These are phyloP conservation scores for Bujurquina vittata DNA, from an alignment of 2,113 vertebrate genomes.

Conservation along the genomic window DNA sequence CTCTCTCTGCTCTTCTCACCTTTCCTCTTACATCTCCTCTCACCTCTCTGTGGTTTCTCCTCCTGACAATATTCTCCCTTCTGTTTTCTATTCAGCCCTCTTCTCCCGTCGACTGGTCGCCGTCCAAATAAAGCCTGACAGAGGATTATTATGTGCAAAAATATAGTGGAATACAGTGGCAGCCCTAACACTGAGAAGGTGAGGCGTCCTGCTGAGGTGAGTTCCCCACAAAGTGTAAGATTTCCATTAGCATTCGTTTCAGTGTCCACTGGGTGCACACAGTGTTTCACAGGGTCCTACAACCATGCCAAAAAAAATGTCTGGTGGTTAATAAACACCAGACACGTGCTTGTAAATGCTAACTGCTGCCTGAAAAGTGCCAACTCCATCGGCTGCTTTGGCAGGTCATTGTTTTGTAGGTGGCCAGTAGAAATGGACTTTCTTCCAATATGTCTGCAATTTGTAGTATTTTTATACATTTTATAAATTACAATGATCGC, in stretches of 20 bases:
- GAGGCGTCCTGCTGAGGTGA: constrained; percentile 33
- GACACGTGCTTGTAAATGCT: constrained; percentile 67
- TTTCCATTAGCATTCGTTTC: constrained; percentile 47
- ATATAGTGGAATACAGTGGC: constrained; percentile 34
- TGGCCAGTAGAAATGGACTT: constrained; percentile 4
- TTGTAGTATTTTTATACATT: background rate
- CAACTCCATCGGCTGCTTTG: constrained; percentile 36
- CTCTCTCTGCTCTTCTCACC: constrained; percentile 45
- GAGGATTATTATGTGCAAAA: constrained; percentile 36
- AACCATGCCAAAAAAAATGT: constrained; percentile 68
- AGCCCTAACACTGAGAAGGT: constrained; percentile 24
- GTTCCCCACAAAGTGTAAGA: constrained; percentile 25
- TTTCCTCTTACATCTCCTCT: constrained; percentile 43
- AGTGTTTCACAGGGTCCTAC: constrained; percentile 38
- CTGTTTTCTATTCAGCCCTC: background rate
- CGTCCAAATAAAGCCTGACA: constrained; percentile 40
- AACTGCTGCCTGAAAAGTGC: constrained; percentile 40
- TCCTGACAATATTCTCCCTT: constrained; percentile 15
- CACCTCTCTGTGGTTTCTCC: constrained; percentile 26
- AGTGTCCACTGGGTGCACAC: constrained; percentile 31
- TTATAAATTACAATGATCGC: background rate
- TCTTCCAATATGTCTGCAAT: constrained; percentile 21
- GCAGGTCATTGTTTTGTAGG: constrained; percentile 37
- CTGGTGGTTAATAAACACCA: constrained; percentile 65
- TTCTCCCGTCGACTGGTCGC: constrained; percentile 12